Conservation (phyloP, 2,888 invertebrate species). For the Diaprepes abbreviatus region DNA sequence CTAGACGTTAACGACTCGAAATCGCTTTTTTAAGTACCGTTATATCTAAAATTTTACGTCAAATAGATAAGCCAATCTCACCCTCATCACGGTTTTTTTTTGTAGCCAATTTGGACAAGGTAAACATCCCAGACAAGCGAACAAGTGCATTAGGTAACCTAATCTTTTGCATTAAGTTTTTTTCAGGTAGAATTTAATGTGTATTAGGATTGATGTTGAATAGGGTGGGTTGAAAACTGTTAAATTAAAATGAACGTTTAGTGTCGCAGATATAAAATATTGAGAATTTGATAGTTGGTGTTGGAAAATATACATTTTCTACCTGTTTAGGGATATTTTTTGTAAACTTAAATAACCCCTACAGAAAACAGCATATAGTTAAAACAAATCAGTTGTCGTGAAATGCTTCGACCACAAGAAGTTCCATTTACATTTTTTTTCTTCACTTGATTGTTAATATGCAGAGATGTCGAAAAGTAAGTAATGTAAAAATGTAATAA, state of each 20-base stretch:
- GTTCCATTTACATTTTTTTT: too few relatives aligned
- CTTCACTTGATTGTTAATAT: too few relatives aligned
- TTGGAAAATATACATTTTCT: not conserved
- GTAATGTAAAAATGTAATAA: too few relatives aligned
- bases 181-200: slow-evolving; percentile 42
- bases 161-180: slow-evolving; percentile 42
- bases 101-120: slow-evolving; percentile 45
- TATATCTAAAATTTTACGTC: slow-evolving; percentile 40
- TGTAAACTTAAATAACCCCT: too few relatives aligned
- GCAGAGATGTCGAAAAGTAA: too few relatives aligned
- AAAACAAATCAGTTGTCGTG: too few relatives aligned
- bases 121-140: slow-evolving; percentile 42
- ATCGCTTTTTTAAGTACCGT: slow-evolving; percentile 38
- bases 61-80: slow-evolving; percentile 46
- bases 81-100: slow-evolving; percentile 43
- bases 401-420: too few relatives aligned
- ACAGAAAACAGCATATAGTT: too few relatives aligned
- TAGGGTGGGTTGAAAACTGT: slow-evolving; percentile 25
- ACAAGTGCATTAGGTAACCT: slow-evolving; percentile 45
- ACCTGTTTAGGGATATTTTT: not conserved
- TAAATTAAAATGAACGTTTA: slow-evolving; percentile 5
- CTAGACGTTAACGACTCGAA: slow-evolving; percentile 30
- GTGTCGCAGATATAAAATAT: slow-evolving; percentile 15
- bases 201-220: slow-evolving; percentile 7
- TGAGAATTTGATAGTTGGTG: not conserved